These are phyloP conservation scores for Chelonoidis abingdonii DNA, from an alignment of 2,113 vertebrate genomes.

Conservation along the genomic window DNA sequence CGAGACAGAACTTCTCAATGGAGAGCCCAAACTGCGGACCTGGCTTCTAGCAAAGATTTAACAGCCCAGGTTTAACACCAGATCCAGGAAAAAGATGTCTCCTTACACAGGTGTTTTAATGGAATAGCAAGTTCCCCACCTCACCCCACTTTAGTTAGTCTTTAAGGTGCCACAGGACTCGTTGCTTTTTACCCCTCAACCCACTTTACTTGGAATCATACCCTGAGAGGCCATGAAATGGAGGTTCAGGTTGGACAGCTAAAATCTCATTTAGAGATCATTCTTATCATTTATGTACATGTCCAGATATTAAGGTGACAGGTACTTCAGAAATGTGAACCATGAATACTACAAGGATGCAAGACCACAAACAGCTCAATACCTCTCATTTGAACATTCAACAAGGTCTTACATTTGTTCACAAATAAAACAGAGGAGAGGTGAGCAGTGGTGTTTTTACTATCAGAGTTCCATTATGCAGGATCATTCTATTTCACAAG, in stretches of 20 bases:
- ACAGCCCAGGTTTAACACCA: neutral
- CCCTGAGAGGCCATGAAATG: neutral
- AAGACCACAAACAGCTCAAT: neutral
- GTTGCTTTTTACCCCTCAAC: neutral
- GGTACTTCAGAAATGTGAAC: neutral
- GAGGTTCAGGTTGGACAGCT: neutral
- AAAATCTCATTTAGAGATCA: neutral
- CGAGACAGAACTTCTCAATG: neutral
- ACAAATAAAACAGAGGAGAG: neutral
- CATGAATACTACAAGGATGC: neutral
- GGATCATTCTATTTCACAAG: neutral
- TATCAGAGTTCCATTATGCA: neutral
- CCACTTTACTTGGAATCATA: neutral
- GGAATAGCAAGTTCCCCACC: neutral
- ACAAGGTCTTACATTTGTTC: neutral
- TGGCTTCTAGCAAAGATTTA: neutral
- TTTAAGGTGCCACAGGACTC: no score
- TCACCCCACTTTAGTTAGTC: neutral
- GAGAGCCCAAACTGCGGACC: neutral
- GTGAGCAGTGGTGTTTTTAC: neutral
- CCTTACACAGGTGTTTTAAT: neutral
- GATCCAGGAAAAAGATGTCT: neutral
- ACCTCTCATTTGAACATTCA: neutral
- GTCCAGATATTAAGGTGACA: neutral
- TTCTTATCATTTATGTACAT: neutral